Percentiles rank a stretch among this genome's conserved stretches.
phyloP scores from a whole-genome alignment of 2,797 vertebrate species.

The Odontamblyopus lacepedii region DNA sequence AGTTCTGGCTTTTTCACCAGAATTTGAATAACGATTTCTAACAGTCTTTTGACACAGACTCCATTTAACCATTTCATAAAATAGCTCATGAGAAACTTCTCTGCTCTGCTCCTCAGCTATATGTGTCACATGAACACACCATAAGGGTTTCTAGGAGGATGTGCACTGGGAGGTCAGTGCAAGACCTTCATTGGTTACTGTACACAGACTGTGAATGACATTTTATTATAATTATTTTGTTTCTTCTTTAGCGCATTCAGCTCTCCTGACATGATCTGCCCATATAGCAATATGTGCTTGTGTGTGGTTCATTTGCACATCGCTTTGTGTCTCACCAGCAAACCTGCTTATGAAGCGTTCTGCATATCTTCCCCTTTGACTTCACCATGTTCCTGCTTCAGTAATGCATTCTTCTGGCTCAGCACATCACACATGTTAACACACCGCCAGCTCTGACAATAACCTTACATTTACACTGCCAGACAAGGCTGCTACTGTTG shows the following conservation, averaged over 20 bases:
- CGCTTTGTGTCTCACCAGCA: constrained; percentile 46
- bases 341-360: constrained; percentile 37
- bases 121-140: constrained; percentile 29
- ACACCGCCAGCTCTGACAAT: constrained; percentile 37
- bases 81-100: constrained; percentile 19
- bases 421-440: constrained; percentile 42
- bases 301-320: constrained; percentile 36
- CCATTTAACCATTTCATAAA: constrained; percentile 13
- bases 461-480: constrained; percentile 40
- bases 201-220: constrained; percentile 19
- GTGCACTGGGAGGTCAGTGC: not conserved
- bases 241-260: constrained; percentile 19
- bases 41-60: constrained; percentile 37
- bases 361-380: constrained; percentile 35
- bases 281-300: constrained; percentile 23
- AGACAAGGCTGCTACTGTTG: constrained; percentile 37
- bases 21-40: constrained; percentile 35
- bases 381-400: constrained; percentile 35
- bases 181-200: constrained; percentile 1
- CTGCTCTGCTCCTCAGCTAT: constrained; percentile 29
- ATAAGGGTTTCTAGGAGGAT: constrained; percentile 22
- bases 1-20: constrained; percentile 50
- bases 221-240: constrained; percentile 20
- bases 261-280: constrained; percentile 19
- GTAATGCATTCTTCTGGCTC: constrained; percentile 49